Evolutionary conservation across 2,888 invertebrate species (phyloP).

Genomic region (Drosophila borealis): DNA sequence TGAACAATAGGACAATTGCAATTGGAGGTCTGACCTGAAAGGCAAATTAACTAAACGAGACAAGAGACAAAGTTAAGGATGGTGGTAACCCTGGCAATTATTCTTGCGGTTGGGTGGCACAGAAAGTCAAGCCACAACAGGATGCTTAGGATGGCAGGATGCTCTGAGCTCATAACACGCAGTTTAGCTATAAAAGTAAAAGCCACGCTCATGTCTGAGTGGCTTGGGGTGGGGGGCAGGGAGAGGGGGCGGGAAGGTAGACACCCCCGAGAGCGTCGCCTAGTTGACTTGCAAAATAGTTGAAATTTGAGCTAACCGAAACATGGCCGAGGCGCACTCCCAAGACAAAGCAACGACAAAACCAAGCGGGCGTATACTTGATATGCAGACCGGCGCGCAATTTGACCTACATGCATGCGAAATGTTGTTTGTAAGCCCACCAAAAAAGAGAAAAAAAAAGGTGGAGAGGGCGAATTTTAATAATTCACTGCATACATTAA

Average conservation of each 20-base stretch:
- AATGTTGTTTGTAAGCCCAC: slow-evolving; percentile 27
- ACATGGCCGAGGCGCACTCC: background rate
- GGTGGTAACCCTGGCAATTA: slow-evolving; percentile 56
- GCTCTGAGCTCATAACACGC: slow-evolving; percentile 25
- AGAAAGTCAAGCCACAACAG: slow-evolving; percentile 34
- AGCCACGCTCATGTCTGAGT: slow-evolving; percentile 43
- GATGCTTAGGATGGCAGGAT: slow-evolving; percentile 21
- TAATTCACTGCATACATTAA: slow-evolving; percentile 64
- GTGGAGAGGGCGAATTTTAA: slow-evolving; percentile 57
- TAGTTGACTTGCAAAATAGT: slow-evolving; percentile 77
- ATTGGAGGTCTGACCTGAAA: slow-evolving; percentile 17
- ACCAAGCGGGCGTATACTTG: slow-evolving; percentile 66
- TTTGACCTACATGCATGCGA: slow-evolving; percentile 71
- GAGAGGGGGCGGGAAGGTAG: background rate
- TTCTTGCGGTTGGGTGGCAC: slow-evolving; percentile 48
- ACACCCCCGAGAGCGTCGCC: slow-evolving; percentile 9
- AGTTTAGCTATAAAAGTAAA: slow-evolving; percentile 55
- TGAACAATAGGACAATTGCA: slow-evolving; percentile 17
- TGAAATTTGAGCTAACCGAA: slow-evolving; percentile 52
- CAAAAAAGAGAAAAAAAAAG: background rate
- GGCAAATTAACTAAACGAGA: slow-evolving; percentile 43
- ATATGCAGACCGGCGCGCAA: slow-evolving; percentile 64
- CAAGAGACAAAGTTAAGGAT: slow-evolving; percentile 15
- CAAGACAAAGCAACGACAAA: slow-evolving; percentile 59
- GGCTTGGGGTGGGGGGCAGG: background rate